Conservation (phyloP, 2,113 vertebrate genomes). For the Callochromis pleurospilus region DNA sequence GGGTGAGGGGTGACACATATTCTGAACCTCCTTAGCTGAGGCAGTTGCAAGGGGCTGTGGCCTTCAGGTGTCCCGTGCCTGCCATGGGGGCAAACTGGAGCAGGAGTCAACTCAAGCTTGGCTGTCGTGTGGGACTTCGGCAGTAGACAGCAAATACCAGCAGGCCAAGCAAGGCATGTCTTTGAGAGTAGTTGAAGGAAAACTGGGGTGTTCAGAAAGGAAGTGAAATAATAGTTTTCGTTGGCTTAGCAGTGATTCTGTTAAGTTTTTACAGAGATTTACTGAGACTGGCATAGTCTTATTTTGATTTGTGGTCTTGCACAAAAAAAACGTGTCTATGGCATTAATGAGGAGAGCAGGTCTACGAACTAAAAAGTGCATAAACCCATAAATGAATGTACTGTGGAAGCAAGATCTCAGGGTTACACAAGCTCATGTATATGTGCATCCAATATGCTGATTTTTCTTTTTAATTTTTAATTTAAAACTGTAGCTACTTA, state of each 20-base stretch:
- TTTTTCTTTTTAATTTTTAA: neutral
- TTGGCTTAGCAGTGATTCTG: neutral
- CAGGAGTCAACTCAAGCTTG: neutral
- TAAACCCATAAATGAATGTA: neutral
- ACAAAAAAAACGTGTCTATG: neutral
- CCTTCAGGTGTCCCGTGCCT: neutral
- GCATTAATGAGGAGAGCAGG: neutral
- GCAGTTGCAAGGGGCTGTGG: neutral
- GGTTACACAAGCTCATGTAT: neutral
- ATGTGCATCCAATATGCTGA: neutral
- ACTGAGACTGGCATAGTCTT: neutral
- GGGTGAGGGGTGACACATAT: neutral
- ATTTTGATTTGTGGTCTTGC: neutral
- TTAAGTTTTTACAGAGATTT: neutral
- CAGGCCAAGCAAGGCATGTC: neutral
- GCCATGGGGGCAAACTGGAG: neutral
- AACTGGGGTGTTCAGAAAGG: neutral
- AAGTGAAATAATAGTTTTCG: neutral
- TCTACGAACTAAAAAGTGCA: neutral
- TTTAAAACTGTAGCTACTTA: conserved; percentile 58
- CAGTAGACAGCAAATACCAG: neutral
- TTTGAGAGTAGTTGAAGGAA: neutral
- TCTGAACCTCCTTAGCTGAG: neutral
- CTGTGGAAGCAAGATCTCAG: neutral
- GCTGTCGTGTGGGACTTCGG: neutral